Evolutionary conservation across 2,888 invertebrate species (phyloP), one percentile per base, ranked within the genome.

Genomic region (Pristionchus exspectatus): DNA sequence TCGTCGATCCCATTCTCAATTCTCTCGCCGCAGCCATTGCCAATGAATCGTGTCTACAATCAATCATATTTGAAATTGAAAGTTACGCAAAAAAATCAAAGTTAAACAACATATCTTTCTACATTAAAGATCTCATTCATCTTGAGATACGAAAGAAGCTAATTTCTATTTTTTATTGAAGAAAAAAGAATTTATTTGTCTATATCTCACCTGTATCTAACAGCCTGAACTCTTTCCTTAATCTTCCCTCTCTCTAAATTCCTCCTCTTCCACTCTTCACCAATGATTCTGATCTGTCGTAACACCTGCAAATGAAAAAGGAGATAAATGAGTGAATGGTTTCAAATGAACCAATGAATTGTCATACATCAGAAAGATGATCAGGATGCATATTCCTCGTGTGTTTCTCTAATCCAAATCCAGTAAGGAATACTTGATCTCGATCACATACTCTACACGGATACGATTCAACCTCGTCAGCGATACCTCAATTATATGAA

Each of bases 381-480:
- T 92, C 91, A 21, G 89, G 90, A 88, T 94, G 94, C 33, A 59
- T 21, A 56, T 90, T 90, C 69, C 87, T 90, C 38, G 90, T 92
- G 90, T 94, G 94, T 59, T 91, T 90, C 91, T 93, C 92, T 44
- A 94, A 90, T 38, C 93, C 93, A 14, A 88, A 90, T 10, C 90
- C 85, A 30, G 94, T 94, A 74, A 94, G 90, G 90, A 94, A 94
- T 24, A 94, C 90, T 44, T 91, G 90, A 21, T 94, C 93, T 66
- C 66, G 27, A 7, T 89, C 77, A 88, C 94, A 94, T 69, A 90
- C 92, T 83, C 90, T 88, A 72, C 94, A 94, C 5, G 94, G 94
- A 90, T 93, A 94, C 3, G 92, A 92, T 88, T 94, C 94, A 2
- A 94, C 91, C 66, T 93, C 92, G 63, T 94, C 92, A 2, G 94